Conservation (phyloP, 2,888 invertebrate genomes). For the Mimachlamys varia region DNA sequence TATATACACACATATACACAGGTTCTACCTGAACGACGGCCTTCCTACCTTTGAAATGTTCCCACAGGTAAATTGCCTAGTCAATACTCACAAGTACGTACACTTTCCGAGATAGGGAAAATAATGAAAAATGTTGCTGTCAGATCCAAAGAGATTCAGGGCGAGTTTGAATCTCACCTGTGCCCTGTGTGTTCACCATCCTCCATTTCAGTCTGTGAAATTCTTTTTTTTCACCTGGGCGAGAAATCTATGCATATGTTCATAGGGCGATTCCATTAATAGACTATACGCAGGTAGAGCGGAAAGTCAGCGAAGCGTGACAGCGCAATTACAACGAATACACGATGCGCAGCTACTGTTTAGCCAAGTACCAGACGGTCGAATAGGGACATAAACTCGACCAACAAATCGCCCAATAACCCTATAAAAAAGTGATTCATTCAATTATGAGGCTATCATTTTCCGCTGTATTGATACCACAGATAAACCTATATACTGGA, state of each 20-base stretch:
- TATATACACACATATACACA: neutral
- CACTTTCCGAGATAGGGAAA: neutral
- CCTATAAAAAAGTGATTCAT: neutral
- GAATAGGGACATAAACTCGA: neutral
- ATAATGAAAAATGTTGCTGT: neutral
- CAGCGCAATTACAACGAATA: slow-evolving; percentile 2
- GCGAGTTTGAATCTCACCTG: neutral
- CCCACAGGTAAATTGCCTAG: neutral
- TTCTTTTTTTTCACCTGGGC: slow-evolving; percentile 39
- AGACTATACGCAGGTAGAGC: slow-evolving; percentile 43
- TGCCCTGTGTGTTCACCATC: neutral
- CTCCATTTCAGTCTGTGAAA: slow-evolving; percentile 22
- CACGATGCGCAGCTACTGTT: slow-evolving; percentile 16
- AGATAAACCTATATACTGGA: slow-evolving; percentile 2
- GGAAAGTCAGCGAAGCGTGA: slow-evolving; percentile 37
- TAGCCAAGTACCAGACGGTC: neutral
- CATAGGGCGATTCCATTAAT: slow-evolving; percentile 43
- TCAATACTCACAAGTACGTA: slow-evolving; percentile 1
- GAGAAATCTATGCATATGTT: slow-evolving; percentile 41
- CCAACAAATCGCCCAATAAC: neutral
- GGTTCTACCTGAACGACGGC: slow-evolving; percentile 28
- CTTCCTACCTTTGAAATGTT: neutral
- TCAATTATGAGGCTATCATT: slow-evolving; percentile 21
- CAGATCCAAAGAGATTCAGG: neutral
- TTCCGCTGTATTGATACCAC: neutral